These are phyloP conservation scores for Bibio marci DNA, from an alignment of 2,888 invertebrate species.

Conservation along the genomic window DNA sequence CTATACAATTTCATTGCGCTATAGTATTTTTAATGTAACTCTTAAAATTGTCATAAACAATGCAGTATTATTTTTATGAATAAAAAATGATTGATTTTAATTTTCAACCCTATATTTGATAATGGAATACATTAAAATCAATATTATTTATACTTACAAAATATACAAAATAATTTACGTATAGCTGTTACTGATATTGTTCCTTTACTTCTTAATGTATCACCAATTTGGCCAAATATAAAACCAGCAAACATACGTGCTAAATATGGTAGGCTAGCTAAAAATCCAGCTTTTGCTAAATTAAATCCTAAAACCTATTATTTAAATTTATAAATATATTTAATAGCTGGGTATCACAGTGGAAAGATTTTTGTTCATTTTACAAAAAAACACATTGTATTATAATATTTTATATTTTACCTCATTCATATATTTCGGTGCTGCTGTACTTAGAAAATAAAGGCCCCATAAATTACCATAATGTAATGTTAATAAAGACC, in stretches of 20 bases:
- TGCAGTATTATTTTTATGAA: too few species aligned
- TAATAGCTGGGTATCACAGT: too few species aligned
- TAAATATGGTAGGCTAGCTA: slow-evolving; percentile 53
- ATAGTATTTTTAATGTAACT: too few species aligned
- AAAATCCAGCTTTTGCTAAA: slow-evolving; percentile 47
- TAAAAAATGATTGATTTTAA: too few species aligned
- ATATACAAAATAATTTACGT: slow-evolving; percentile 46
- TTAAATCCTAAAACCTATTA: slow-evolving; percentile 45
- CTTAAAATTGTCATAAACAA: too few species aligned
- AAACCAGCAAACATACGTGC: slow-evolving; percentile 50
- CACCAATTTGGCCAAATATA: slow-evolving; percentile 52
- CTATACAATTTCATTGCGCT: too few species aligned
- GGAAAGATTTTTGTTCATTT: slow-evolving; percentile 1
- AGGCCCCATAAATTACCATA: slow-evolving; percentile 63
- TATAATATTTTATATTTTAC: slow-evolving; percentile 13
- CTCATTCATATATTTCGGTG: slow-evolving; percentile 57
- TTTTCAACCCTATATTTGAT: too few species aligned
- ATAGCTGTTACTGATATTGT: slow-evolving; percentile 35
- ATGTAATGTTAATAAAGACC: slow-evolving; percentile 46
- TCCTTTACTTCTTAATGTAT: slow-evolving; percentile 35
- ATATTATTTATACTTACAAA: slow-evolving; percentile 33
- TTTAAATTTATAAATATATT: neutral
- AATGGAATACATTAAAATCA: too few species aligned
- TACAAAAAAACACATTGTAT: neutral
- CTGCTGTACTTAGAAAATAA: slow-evolving; percentile 57